Percentiles rank a stretch among this genome's conserved stretches.
Conservation (phyloP, 2,113 vertebrate genomes). For the Aviceda subcristata region DNA sequence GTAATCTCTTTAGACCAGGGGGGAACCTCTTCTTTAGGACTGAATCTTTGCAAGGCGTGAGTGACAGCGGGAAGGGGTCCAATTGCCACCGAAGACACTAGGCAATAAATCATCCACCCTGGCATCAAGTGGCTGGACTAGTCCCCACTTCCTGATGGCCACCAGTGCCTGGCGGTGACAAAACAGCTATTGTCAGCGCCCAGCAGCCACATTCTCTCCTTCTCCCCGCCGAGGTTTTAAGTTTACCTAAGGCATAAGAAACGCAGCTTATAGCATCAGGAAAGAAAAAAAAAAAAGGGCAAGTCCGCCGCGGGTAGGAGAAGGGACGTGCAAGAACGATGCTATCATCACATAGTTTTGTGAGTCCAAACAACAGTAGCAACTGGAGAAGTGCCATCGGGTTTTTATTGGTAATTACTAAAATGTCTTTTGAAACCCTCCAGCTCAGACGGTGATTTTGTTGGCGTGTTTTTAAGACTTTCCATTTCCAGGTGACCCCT, state of each 20-base stretch:
- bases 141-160: constrained; percentile 85
- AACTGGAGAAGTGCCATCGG: background rate
- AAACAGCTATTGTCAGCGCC: constrained; percentile 86
- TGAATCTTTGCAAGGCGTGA: constrained; percentile 84
- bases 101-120: constrained; percentile 98
- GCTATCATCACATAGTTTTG: fast-evolving
- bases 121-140: constrained; percentile 80
- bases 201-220: constrained; percentile 69
- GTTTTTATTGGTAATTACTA: background rate
- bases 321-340: background rate
- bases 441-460: background rate
- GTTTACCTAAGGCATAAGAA: constrained; percentile 69
- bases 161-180: constrained; percentile 84
- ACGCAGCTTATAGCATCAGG: background rate
- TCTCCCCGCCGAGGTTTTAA: constrained; percentile 64
- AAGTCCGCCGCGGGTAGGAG: background rate
- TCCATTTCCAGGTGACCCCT: constrained; percentile 53
- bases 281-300: background rate
- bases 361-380: background rate
- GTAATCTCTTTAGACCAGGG: constrained; percentile 85
- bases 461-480: constrained; percentile 27
- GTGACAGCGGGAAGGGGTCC: constrained; percentile 93
- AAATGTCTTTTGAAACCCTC: background rate
- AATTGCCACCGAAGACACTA: constrained; percentile 92
- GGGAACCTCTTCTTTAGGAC: constrained; percentile 87